Base-by-base conservation (phyloP, 2,888 invertebrate species). In the Zaprionus bogoriensis region DNA sequence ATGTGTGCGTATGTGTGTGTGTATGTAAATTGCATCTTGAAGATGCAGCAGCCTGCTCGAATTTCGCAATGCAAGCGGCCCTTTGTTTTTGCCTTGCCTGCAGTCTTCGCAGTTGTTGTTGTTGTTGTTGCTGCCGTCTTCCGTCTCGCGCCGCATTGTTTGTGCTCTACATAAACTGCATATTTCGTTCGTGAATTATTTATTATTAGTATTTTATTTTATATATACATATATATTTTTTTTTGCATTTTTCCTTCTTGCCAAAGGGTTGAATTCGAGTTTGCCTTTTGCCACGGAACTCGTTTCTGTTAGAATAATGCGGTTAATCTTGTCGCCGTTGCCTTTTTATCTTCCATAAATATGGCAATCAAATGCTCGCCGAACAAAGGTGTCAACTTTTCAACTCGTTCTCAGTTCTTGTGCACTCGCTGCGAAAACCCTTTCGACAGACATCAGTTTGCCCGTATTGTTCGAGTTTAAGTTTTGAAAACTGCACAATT, bases 321-420 rank as follows among this genome's bases (percentile, higher is more conserved):
- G 82, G 82, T 83, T 83, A 87, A 83, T 83, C 87, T 83, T 87
- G 87, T 82, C 86, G 83, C 87, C 77, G 86, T 85, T 81, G 84
- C 82, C 80, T 79, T 82, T 80, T 83, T 79, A 82, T 85, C 83
- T 82, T 55, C 47, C 80, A 77, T 74, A 83, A 83, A 83, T 79
- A 83, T 85, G 83, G 87, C 87, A 87, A 83, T 83, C 80, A 87
- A 83, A 86, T 87, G 69, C 87, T 83, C 68, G 19, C 70, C 27
- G 66, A 69, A 80, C 69, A 79, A 79, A 79, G 81, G 83, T 86
- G 83, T 73, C 83, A 85, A 77, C 71, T 71, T 79, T 74, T 63
- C 22, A 59, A 51, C 65, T 52, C 65, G 71, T 74, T 72, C 45
- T 27, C 19, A 41, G 27, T 19, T 23, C 9, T 17, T 3, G 5